Conservation (phyloP, 2,797 vertebrate species). For the Todus mexicanus region DNA sequence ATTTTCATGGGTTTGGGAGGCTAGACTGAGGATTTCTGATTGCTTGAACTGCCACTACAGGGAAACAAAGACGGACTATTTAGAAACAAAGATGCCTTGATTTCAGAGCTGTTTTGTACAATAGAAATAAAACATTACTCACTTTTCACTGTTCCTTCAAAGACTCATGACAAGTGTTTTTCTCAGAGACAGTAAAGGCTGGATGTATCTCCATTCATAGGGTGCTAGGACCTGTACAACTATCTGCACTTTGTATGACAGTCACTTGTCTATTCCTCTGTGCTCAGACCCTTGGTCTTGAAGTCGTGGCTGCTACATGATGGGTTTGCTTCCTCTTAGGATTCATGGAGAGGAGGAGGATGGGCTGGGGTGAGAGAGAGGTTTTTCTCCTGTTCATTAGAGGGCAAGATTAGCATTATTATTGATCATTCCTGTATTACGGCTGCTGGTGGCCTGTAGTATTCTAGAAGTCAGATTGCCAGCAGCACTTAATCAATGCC, state of each 20-base stretch:
- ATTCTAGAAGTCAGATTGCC: conserved; percentile 43
- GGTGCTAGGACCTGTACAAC: background rate
- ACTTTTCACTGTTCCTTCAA: background rate
- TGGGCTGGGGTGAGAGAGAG: background rate
- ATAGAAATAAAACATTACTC: background rate
- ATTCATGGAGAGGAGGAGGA: background rate
- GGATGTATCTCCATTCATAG: background rate
- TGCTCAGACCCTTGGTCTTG: background rate
- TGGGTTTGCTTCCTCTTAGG: background rate
- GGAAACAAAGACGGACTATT: conserved; percentile 15
- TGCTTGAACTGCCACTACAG: background rate
- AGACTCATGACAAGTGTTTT: background rate
- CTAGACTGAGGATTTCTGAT: background rate
- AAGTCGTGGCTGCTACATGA: background rate
- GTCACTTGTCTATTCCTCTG: background rate
- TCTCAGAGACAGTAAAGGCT: background rate
- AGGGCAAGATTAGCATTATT: conserved; percentile 37
- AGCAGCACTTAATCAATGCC: conserved; percentile 51
- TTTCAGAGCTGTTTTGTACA: background rate
- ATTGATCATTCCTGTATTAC: conserved; percentile 58
- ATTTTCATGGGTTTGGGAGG: background rate
- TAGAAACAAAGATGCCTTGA: conserved; percentile 37
- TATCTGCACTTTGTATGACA: accelerated
- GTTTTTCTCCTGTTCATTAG: background rate
- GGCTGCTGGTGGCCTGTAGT: background rate